Conservation (phyloP, 2,797 vertebrate genomes). For the Hybognathus amarus region DNA sequence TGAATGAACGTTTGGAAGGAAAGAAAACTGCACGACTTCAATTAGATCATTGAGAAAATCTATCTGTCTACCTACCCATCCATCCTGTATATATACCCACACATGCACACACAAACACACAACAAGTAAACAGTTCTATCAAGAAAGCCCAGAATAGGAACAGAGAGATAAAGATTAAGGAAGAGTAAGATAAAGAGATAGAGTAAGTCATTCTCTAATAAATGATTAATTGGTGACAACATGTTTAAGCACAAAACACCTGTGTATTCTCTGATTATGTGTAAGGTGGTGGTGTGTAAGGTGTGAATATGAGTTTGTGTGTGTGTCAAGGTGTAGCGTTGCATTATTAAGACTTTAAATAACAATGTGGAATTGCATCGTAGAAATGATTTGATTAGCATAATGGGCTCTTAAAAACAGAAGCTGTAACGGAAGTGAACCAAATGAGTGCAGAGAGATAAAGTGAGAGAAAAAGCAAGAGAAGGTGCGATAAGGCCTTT, state of each 20-base stretch:
- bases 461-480: slow-evolving; percentile 60
- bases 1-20: slow-evolving; percentile 18
- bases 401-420: slow-evolving; percentile 87
- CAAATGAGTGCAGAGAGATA: slow-evolving; percentile 86
- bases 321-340: slow-evolving; percentile 70
- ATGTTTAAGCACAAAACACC: slow-evolving; percentile 57
- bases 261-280: slow-evolving; percentile 14
- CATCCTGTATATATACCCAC: too few species aligned
- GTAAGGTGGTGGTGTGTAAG: slow-evolving; percentile 69
- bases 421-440: slow-evolving; percentile 91
- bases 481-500: slow-evolving; percentile 94
- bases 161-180: too few species aligned
- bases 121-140: background rate
- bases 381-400: slow-evolving; percentile 98
- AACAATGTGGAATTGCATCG: slow-evolving; percentile 88
- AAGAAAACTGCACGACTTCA: background rate
- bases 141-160: slow-evolving; percentile 37
- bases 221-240: slow-evolving; percentile 79
- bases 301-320: slow-evolving; percentile 54
- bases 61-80: too few species aligned
- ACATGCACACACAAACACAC: too few species aligned
- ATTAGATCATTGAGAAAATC: background rate
- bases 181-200: slow-evolving; percentile 26
- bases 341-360: slow-evolving; percentile 91
- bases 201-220: slow-evolving; percentile 71